A percentile compares a stretch with the other conserved stretches of the same genome.
phyloP scores from a whole-genome alignment of 1,140 invertebrate species.

The Sycophaga agraensis region DNA sequence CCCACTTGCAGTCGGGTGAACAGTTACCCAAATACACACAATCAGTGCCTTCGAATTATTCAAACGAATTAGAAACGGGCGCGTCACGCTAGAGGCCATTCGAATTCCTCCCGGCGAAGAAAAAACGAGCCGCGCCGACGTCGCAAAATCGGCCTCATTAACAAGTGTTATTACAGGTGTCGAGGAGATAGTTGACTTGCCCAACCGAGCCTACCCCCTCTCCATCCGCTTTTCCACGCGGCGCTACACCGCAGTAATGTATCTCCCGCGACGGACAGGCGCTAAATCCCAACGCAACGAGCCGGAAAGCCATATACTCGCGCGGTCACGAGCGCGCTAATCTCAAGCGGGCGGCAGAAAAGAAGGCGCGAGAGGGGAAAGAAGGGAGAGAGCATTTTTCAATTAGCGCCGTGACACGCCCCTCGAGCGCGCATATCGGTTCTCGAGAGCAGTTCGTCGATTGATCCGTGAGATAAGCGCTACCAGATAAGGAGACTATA shows the following conservation, averaged over 20 bases:
- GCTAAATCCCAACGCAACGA: background rate
- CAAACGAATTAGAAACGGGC: background rate
- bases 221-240: background rate
- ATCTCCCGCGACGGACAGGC: background rate
- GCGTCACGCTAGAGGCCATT: background rate
- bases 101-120: background rate
- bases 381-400: background rate
- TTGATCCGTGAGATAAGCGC: background rate
- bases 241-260: no score
- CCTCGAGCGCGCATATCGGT: no score
- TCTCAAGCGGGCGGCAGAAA: background rate
- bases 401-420: background rate
- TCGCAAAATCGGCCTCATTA: background rate
- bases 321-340: background rate
- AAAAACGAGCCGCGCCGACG: no score
- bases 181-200: background rate
- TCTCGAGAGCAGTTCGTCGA: background rate
- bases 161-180: conserved; percentile 18
- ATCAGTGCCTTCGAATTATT: background rate
- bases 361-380: background rate
- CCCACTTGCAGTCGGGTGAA: no score
- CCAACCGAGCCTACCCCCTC: background rate
- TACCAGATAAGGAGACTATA: background rate
- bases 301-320: background rate
- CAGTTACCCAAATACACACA: no score